These are phyloP conservation scores for Brachionus asplanchnoidis DNA, from an alignment of 1,140 invertebrate species.

Conservation along the genomic window DNA sequence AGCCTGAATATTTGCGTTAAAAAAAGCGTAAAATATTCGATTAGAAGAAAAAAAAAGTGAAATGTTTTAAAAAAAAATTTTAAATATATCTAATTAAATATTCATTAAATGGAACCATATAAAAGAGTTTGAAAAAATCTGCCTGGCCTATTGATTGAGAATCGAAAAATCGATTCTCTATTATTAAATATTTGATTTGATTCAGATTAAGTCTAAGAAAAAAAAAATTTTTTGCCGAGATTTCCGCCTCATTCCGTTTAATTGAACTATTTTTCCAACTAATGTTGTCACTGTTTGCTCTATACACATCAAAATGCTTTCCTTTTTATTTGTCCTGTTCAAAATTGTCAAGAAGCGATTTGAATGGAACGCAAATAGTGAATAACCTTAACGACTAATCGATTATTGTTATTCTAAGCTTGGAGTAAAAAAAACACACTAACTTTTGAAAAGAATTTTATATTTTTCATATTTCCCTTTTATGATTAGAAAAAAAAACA, in stretches of 20 bases:
- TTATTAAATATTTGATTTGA: conserved; percentile 33
- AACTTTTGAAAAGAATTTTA: background rate
- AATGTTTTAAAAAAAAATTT: conserved; percentile 33
- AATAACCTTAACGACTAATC: conserved; percentile 37
- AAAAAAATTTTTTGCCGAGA: background rate
- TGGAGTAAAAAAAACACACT: conserved; percentile 17
- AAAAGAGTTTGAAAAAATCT: background rate
- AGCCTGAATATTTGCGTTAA: background rate
- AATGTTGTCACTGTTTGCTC: background rate
- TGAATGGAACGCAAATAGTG: background rate
- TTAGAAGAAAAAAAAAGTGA: background rate
- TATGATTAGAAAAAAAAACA: background rate
- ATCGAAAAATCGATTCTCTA: background rate
- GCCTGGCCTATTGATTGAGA: background rate
- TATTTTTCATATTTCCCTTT: background rate
- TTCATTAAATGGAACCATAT: conserved; percentile 32
- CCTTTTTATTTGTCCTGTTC: background rate
- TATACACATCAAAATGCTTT: conserved; percentile 18
- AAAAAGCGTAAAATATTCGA: conserved; percentile 25
- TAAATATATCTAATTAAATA: conserved; percentile 32
- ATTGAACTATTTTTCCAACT: conserved; percentile 18
- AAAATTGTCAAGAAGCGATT: conserved; percentile 14
- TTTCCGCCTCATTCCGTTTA: conserved; percentile 35
- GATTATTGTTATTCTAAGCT: conserved; percentile 36
- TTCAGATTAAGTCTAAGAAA: conserved; percentile 35